Evolutionary conservation across 2,797 vertebrate genomes (phyloP).

Genomic region (Menidia menidia): DNA sequence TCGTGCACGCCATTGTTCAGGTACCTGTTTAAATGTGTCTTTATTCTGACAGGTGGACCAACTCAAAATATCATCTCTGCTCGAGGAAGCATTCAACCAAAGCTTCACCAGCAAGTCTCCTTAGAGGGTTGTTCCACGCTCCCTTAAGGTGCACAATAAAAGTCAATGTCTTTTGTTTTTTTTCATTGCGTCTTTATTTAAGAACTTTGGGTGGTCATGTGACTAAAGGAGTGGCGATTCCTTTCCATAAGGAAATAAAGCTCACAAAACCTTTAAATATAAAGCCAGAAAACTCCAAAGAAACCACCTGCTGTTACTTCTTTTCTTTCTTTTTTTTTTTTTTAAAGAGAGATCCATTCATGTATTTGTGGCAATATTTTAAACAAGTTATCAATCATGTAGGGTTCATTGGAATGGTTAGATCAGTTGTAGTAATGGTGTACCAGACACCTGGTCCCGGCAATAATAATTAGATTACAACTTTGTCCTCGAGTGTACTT

Average conservation of each 20-base stretch:
- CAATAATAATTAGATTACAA: constrained; percentile 18
- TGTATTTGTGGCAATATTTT: constrained; percentile 5
- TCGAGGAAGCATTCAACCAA: constrained; percentile 93
- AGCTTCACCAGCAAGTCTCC: constrained; percentile 88
- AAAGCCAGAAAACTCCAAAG: constrained; percentile 35
- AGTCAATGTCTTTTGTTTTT: constrained; percentile 14
- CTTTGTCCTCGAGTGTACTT: constrained; percentile 32
- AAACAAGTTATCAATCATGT: constrained; percentile 7
- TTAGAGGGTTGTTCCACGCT: constrained; percentile 71
- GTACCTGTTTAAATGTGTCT: constrained; percentile 26
- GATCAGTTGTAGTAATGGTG: constrained; percentile 23
- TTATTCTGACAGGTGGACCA: constrained; percentile 87
- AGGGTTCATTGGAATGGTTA: constrained; percentile 11
- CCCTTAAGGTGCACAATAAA: constrained; percentile 23
- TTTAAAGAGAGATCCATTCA: constrained; percentile 7
- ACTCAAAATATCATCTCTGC: constrained; percentile 88
- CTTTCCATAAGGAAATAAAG: constrained; percentile 30
- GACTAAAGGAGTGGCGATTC: constrained; percentile 49
- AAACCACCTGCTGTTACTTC: constrained; percentile 32
- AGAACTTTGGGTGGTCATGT: constrained; percentile 29
- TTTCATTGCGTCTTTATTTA: background rate
- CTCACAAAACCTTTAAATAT: constrained; percentile 23
- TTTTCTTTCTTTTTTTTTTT: constrained; percentile 14
- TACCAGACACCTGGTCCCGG: constrained; percentile 11
- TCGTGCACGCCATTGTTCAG: too few relatives aligned